These are phyloP conservation scores for Gymnocephalus cernua DNA, from an alignment of 2,113 vertebrate genomes.

Conservation along the genomic window DNA sequence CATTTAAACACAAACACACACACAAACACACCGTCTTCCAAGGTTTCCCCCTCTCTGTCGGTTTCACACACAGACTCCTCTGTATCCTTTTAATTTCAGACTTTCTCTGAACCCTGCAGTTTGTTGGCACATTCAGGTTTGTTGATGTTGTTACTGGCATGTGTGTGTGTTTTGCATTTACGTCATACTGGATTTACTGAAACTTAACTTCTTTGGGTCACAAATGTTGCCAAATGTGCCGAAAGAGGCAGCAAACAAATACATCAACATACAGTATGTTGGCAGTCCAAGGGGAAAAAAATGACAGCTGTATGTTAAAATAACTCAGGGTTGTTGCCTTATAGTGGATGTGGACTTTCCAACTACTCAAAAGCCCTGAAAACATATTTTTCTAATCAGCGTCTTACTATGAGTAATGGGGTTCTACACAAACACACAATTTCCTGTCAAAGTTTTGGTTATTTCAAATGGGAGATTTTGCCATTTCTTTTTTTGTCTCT, in stretches of 20 bases:
- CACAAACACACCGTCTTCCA: conserved; percentile 29
- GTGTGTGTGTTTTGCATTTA: conserved; percentile 17
- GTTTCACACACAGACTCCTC: conserved; percentile 41
- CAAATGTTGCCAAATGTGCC: neutral
- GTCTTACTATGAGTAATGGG: neutral
- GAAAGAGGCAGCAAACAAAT: neutral
- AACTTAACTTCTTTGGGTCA: neutral
- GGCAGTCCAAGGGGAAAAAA: neutral
- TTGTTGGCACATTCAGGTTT: conserved; percentile 45
- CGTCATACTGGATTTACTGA: conserved; percentile 39
- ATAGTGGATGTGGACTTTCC: neutral
- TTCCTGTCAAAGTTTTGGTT: neutral
- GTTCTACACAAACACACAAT: neutral
- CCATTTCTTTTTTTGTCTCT: neutral
- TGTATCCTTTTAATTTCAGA: conserved; percentile 49
- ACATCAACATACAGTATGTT: neutral
- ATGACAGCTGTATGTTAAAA: neutral
- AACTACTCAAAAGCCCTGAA: neutral
- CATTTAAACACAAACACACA: conserved; percentile 51
- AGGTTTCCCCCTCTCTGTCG: conserved; percentile 9
- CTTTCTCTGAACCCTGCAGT: conserved; percentile 25
- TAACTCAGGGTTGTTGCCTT: neutral
- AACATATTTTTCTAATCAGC: neutral
- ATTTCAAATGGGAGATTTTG: neutral
- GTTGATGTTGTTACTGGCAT: conserved; percentile 51